Conservation (phyloP, 2,113 vertebrate species). For the Pan troglodytes region NHGRI_mPanTro3-v2.1_pri NC_072408.2:112463501-112464000, state of each 20-base stretch:
- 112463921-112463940: not conserved
- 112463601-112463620: too few relatives aligned
- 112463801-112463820: not conserved
- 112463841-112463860: not conserved
- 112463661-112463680: not conserved
- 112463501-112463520: not conserved
- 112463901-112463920: not conserved
- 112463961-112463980: not conserved
- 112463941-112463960: not conserved
- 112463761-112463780: not conserved
- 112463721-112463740: not conserved
- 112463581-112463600: not conserved
- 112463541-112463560: not conserved
- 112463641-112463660: not conserved
- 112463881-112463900: not conserved
- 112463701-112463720: not conserved
- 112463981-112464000: not conserved
- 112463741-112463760: not conserved
- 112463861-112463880: not conserved
- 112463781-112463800: not conserved
- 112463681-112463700: not conserved
- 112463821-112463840: not conserved
- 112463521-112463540: not conserved
- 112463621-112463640: not conserved
- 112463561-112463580: not conserved